phyloP scores from a whole-genome alignment of 2,888 invertebrate species.

The Autographa gamma region DNA sequence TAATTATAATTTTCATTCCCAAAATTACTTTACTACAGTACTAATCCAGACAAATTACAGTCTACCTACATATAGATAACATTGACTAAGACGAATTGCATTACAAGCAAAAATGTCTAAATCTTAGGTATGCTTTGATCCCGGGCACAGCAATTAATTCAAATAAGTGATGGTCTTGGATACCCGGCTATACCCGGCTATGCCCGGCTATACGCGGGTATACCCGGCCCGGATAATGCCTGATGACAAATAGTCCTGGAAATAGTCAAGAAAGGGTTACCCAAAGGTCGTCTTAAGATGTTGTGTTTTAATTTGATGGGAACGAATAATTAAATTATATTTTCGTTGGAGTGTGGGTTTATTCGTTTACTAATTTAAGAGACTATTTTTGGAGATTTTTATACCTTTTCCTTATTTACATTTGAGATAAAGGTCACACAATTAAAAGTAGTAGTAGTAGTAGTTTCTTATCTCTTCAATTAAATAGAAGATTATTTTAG shows the following conservation, averaged over 20 bases:
- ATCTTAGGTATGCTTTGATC: conserved; percentile 50
- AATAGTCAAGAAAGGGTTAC: conserved; percentile 61
- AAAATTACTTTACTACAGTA: no score
- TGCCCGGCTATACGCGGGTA: conserved; percentile 16
- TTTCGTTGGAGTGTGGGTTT: not conserved
- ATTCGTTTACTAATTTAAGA: not conserved
- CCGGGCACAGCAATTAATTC: conserved; percentile 61
- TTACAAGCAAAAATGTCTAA: conserved; percentile 55
- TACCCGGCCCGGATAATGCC: conserved; percentile 64
- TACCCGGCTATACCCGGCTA: conserved; percentile 29
- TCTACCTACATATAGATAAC: conserved; percentile 1
- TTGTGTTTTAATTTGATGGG: conserved; percentile 56
- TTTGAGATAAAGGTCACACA: not conserved
- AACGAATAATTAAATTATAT: conserved; percentile 1
- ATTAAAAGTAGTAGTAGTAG: no score
- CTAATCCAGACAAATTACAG: conserved; percentile 20
- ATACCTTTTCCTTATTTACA: not conserved
- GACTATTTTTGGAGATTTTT: not conserved
- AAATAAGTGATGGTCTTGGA: conserved; percentile 60
- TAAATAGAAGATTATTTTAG: no score
- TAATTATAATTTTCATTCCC: no score
- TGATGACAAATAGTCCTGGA: conserved; percentile 70
- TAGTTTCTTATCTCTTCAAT: no score
- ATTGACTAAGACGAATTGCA: conserved; percentile 49
- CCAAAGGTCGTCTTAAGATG: conserved; percentile 60